A percentile compares a stretch with the other conserved stretches of the same genome.
phyloP scores from a whole-genome alignment of 1,140 invertebrate species.

The Lordiphosa stackelbergi region DNA sequence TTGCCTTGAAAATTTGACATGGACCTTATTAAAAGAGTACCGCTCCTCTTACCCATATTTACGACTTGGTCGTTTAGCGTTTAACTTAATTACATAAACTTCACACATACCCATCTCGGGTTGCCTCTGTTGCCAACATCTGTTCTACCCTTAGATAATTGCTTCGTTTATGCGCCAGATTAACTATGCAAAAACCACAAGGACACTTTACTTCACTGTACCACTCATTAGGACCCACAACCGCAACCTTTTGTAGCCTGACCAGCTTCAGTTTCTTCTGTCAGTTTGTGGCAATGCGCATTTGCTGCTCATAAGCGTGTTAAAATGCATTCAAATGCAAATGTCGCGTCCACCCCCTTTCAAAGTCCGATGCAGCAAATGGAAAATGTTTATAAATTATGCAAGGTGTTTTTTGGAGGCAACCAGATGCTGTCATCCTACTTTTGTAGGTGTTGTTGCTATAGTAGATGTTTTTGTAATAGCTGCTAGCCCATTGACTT shows the following conservation, averaged over 20 bases:
- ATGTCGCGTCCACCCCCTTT: slow-evolving; percentile 4
- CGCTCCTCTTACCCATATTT: no score
- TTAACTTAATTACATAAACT: neutral
- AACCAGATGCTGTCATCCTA: slow-evolving; percentile 7
- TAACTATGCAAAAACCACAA: slow-evolving; percentile 1
- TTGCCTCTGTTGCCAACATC: neutral
- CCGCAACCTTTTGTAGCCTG: slow-evolving; percentile 2
- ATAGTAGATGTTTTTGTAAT: slow-evolving; percentile 1
- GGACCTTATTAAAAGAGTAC: no score
- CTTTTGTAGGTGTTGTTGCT: no score
- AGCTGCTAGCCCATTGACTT: slow-evolving; percentile 30
- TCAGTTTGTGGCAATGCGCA: neutral
- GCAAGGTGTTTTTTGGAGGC: slow-evolving; percentile 3
- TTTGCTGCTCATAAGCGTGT: slow-evolving; percentile 11
- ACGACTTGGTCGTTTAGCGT: no score
- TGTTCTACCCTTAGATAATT: slow-evolving; percentile 1
- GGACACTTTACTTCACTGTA: slow-evolving; percentile 4
- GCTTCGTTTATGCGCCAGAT: slow-evolving; percentile 6
- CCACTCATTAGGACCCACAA: slow-evolving; percentile 6
- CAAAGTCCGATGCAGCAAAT: slow-evolving; percentile 2
- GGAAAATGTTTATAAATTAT: slow-evolving; percentile 15
- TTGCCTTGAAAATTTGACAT: no score
- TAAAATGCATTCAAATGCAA: slow-evolving; percentile 6
- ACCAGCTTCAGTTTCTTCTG: neutral
- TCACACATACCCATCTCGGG: slow-evolving; percentile 1